phyloP scores from a whole-genome alignment of 2,888 invertebrate genomes.

The Idaea straminata region DNA sequence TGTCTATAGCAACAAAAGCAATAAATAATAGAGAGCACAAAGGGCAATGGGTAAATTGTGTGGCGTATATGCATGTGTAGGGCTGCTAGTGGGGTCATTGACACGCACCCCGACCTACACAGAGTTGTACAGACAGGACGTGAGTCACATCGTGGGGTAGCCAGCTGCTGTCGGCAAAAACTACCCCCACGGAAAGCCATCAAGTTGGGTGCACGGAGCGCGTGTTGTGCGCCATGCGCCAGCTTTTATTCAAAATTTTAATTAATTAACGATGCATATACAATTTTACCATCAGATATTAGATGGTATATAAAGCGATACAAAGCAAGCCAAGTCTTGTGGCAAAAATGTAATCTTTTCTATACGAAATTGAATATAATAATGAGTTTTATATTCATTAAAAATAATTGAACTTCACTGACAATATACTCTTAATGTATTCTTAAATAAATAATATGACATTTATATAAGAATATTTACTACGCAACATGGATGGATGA shows the following conservation, averaged over 20 bases:
- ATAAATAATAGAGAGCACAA: slow-evolving; percentile 71
- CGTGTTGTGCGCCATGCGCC: slow-evolving; percentile 39
- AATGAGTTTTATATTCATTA: neutral
- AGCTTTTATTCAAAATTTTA: slow-evolving; percentile 26
- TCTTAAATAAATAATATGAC: neutral
- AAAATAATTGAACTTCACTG: neutral
- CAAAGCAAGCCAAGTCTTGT: neutral
- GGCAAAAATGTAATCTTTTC: too few relatives aligned
- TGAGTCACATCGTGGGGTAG: slow-evolving; percentile 74
- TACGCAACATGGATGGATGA: slow-evolving; percentile 59
- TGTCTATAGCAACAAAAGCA: slow-evolving; percentile 53
- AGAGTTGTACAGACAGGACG: slow-evolving; percentile 74
- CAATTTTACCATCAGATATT: slow-evolving; percentile 14
- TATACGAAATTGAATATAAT: neutral
- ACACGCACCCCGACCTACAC: slow-evolving; percentile 74
- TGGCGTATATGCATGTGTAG: slow-evolving; percentile 64
- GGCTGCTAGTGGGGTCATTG: slow-evolving; percentile 76
- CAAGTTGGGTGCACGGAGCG: slow-evolving; percentile 44
- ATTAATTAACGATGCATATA: slow-evolving; percentile 30
- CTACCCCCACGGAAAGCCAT: slow-evolving; percentile 57
- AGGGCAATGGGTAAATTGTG: slow-evolving; percentile 71
- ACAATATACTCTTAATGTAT: neutral
- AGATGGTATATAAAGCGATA: slow-evolving; percentile 9
- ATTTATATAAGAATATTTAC: slow-evolving; percentile 10
- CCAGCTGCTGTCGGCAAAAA: slow-evolving; percentile 77